Percentiles rank a stretch among this genome's conserved stretches.
These are phyloP conservation scores for Chrysotoxum bicinctum DNA, from an alignment of 2,888 invertebrate genomes.

Conservation along the genomic window DNA sequence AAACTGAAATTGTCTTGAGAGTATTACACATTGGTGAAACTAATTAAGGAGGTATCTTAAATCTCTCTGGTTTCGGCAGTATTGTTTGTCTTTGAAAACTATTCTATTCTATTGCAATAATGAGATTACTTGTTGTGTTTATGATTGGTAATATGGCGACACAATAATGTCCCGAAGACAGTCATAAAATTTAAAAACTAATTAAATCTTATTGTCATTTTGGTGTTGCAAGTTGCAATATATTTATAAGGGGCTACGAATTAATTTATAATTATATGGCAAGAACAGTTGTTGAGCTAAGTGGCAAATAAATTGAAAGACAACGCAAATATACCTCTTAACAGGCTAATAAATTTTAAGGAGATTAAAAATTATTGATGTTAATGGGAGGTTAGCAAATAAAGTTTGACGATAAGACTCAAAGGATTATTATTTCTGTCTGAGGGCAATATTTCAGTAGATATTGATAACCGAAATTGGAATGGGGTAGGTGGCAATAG, in stretches of 20 bases:
- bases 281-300: too few species aligned
- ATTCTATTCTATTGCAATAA: conserved; percentile 43
- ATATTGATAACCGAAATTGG: too few species aligned
- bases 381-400: background rate
- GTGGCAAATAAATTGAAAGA: too few species aligned
- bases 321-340: too few species aligned
- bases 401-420: background rate
- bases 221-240: background rate
- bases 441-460: too few species aligned
- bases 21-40: background rate
- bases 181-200: conserved; percentile 15
- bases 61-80: conserved; percentile 13
- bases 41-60: conserved; percentile 39
- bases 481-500: too few species aligned
- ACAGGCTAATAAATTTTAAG: background rate
- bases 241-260: too few species aligned
- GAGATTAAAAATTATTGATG: background rate
- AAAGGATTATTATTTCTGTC: too few species aligned
- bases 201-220: conserved; percentile 9
- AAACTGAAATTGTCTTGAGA: background rate
- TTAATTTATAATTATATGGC: too few species aligned
- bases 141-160: background rate
- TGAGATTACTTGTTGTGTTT: background rate
- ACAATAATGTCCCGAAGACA: background rate
- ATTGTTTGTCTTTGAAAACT: conserved; percentile 18